phyloP scores from a whole-genome alignment of 2,113 vertebrate species.

The Periophthalmus modestus region DNA sequence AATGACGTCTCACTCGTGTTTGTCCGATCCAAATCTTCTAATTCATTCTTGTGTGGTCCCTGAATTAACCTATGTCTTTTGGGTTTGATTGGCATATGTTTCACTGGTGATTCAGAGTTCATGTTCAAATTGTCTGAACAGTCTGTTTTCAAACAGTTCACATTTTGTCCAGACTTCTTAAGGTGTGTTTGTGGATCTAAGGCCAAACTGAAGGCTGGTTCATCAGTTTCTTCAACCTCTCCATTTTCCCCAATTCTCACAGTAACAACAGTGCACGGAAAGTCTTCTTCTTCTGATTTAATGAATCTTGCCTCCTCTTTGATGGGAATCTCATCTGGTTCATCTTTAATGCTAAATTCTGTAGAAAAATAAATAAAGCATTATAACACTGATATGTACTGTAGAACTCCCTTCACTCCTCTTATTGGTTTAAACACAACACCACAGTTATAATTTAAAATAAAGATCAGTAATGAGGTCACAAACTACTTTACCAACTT shows the following conservation, averaged over 20 bases:
- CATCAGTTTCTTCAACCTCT: background rate
- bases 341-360: background rate
- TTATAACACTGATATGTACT: background rate
- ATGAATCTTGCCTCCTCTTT: background rate
- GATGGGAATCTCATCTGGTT: background rate
- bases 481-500: no score
- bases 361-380: background rate
- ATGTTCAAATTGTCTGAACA: background rate
- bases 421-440: no score
- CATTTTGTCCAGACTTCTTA: background rate
- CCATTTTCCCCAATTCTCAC: constrained; percentile 1
- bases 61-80: background rate
- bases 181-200: background rate
- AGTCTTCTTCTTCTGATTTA: background rate
- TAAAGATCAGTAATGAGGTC: no score
- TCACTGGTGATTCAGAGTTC: background rate
- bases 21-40: background rate
- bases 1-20: background rate
- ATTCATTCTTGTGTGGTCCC: background rate
- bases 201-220: background rate
- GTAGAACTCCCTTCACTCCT: background rate
- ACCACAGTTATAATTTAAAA: no score
- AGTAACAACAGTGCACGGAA: background rate
- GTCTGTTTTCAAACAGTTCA: background rate
- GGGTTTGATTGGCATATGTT: background rate